Evolutionary conservation across 2,113 vertebrate species (phyloP).

Genomic region (Seriola rivoliana): DNA sequence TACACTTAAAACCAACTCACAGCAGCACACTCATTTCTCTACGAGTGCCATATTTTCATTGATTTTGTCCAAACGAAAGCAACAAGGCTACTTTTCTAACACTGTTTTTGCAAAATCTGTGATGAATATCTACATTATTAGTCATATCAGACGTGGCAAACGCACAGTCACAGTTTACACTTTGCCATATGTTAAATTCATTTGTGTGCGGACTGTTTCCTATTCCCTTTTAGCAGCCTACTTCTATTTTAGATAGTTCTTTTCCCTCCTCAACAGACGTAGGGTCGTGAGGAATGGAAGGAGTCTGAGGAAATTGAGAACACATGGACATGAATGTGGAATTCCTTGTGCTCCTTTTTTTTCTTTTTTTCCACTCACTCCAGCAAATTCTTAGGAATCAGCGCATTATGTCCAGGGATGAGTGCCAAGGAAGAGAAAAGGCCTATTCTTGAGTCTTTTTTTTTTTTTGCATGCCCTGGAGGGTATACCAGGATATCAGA

Average conservation of each 20-base stretch:
- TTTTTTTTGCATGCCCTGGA: slow-evolving; percentile 18
- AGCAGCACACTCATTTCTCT: neutral
- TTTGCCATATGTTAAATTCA: slow-evolving; percentile 28
- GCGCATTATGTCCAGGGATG: slow-evolving; percentile 57
- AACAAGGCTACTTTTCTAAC: neutral
- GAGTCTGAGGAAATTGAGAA: slow-evolving; percentile 79
- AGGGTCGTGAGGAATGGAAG: slow-evolving; percentile 35
- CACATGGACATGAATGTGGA: slow-evolving; percentile 76
- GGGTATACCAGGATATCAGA: slow-evolving; percentile 36
- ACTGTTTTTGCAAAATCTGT: neutral
- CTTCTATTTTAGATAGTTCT: slow-evolving; percentile 4
- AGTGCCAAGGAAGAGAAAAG: slow-evolving; percentile 55
- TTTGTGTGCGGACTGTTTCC: slow-evolving; percentile 23
- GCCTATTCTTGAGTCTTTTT: slow-evolving; percentile 35
- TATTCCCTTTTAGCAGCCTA: slow-evolving; percentile 21
- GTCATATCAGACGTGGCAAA: slow-evolving; percentile 16
- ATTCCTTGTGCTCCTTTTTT: slow-evolving; percentile 65
- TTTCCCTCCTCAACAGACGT: slow-evolving; percentile 44
- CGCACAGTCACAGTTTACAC: slow-evolving; percentile 28
- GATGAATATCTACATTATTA: slow-evolving; percentile 24
- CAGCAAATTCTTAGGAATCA: slow-evolving; percentile 68
- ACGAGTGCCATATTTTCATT: neutral
- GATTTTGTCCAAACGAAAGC: slow-evolving; percentile 18
- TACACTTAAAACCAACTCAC: neutral
- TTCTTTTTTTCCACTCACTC: slow-evolving; percentile 67